Evolutionary conservation across 2,113 vertebrate genomes (phyloP).

Genomic region (Lathamus discolor): DNA sequence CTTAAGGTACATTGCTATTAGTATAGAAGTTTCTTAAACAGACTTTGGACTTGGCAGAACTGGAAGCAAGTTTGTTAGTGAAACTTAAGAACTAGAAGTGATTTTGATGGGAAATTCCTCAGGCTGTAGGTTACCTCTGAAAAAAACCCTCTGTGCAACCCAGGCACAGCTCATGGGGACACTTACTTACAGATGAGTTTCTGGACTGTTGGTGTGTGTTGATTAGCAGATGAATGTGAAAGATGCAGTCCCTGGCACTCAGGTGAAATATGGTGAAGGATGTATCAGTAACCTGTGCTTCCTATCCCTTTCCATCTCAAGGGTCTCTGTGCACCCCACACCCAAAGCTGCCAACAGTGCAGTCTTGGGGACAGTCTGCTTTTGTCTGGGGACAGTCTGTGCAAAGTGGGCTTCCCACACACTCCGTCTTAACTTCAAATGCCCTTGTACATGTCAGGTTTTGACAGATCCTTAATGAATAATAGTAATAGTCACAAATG

Average conservation of each 20-base stretch:
- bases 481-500: background rate
- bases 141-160: background rate
- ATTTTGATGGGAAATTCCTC: background rate
- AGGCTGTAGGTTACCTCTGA: background rate
- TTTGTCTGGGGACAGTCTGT: background rate
- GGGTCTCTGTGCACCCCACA: background rate
- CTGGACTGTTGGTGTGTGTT: background rate
- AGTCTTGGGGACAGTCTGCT: background rate
- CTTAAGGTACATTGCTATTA: background rate
- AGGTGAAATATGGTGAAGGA: background rate
- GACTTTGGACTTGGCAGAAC: background rate
- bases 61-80: background rate
- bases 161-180: background rate
- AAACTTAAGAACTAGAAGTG: background rate
- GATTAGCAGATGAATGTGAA: background rate
- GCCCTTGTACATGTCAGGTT: background rate
- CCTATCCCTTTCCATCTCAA: background rate
- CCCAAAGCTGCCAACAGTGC: background rate
- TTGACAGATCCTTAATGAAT: conserved; percentile 16
- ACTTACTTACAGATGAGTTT: background rate
- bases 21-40: background rate
- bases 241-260: background rate
- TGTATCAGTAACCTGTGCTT: background rate
- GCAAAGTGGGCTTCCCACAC: background rate
- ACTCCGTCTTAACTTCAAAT: background rate